These are phyloP conservation scores for Liodrosophila aerea DNA, from an alignment of 2,888 invertebrate genomes.

Conservation along the genomic window DNA sequence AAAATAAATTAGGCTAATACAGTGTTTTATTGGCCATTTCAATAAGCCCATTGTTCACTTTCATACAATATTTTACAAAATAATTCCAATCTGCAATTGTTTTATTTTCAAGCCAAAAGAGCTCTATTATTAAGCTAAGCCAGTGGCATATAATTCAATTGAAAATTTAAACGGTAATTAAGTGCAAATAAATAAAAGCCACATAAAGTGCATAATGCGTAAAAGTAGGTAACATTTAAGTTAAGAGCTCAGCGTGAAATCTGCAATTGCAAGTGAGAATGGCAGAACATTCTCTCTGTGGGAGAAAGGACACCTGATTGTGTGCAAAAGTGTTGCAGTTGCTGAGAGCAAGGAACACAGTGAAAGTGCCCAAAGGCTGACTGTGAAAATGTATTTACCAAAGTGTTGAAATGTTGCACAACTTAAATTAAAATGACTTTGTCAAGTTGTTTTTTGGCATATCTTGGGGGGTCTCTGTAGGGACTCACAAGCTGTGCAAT, in stretches of 20 bases:
- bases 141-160: conserved; percentile 2
- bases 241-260: conserved; percentile 30
- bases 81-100: conserved; percentile 1
- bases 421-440: conserved; percentile 79
- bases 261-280: conserved; percentile 27
- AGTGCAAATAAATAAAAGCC: conserved; percentile 29
- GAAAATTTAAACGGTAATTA: conserved; percentile 17
- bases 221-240: conserved; percentile 41
- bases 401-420: conserved; percentile 77
- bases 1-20: too few relatives aligned
- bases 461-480: conserved; percentile 9
- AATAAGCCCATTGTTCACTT: too few relatives aligned
- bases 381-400: conserved; percentile 61
- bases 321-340: conserved; percentile 17
- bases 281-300: conserved; percentile 13
- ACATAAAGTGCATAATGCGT: conserved; percentile 24
- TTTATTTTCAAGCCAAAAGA: not conserved
- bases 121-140: not conserved
- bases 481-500: too few relatives aligned
- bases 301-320: not conserved
- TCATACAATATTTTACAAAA: not conserved
- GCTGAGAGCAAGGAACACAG: conserved; percentile 18
- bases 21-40: too few relatives aligned
- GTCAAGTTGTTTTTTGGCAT: conserved; percentile 44
- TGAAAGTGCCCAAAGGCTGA: conserved; percentile 46